phyloP scores from a whole-genome alignment of 2,888 invertebrate species.

The Sepioteuthis lessoniana region DNA sequence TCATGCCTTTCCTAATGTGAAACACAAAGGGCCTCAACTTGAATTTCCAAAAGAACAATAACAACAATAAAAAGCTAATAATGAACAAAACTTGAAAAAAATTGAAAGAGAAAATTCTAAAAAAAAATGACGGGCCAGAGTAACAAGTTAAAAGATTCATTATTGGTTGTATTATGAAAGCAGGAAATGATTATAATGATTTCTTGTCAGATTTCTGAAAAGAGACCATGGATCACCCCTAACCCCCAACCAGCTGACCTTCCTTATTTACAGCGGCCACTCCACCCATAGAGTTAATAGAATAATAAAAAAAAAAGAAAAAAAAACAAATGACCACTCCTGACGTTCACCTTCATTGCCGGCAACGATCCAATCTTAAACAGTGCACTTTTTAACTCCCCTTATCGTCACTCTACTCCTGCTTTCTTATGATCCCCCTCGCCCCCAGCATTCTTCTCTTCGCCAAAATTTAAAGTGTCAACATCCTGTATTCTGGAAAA shows the following conservation, averaged over 20 bases:
- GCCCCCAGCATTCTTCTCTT: neutral
- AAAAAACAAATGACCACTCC: neutral
- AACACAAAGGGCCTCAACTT: no score
- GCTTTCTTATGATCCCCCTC: no score
- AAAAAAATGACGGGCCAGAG: neutral
- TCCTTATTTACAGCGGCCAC: no score
- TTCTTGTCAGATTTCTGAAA: neutral
- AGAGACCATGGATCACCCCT: neutral
- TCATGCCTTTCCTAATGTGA: no score
- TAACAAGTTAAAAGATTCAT: neutral
- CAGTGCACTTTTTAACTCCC: neutral
- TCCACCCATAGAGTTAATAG: no score
- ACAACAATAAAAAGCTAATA: neutral
- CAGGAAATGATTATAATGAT: neutral
- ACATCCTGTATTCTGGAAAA: neutral
- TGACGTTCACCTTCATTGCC: neutral
- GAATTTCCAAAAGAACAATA: no score
- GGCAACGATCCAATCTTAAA: neutral
- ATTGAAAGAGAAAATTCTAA: neutral
- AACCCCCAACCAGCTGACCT: neutral
- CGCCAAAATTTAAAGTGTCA: neutral
- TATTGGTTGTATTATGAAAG: neutral
- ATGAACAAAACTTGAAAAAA: neutral
- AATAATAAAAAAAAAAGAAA: no score
- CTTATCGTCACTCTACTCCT: no score